Evolutionary conservation across 2,888 invertebrate species (phyloP).

Genomic region (Drosophila pegasa): DNA sequence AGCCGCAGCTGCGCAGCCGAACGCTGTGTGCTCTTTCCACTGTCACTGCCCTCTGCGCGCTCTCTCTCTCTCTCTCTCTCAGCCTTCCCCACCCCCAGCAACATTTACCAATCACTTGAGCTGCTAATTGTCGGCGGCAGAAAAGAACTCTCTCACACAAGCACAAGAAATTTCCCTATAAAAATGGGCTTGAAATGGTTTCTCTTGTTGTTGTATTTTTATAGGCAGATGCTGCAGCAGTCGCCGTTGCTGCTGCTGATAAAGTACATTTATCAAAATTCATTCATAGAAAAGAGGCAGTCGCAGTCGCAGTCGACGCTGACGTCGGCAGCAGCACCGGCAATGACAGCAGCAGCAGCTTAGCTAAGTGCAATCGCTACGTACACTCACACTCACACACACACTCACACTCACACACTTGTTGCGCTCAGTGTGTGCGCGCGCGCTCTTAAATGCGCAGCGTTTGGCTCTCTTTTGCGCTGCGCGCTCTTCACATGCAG

Average conservation of each 20-base stretch:
- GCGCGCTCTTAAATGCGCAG: slow-evolving; percentile 41
- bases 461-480: slow-evolving; percentile 8
- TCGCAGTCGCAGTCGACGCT: slow-evolving; percentile 33
- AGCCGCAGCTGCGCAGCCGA: slow-evolving; percentile 40
- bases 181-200: slow-evolving; percentile 45
- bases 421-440: slow-evolving; percentile 38
- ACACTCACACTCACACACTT: slow-evolving; percentile 22
- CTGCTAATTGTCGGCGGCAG: slow-evolving; percentile 76
- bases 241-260: slow-evolving; percentile 57
- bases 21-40: neutral
- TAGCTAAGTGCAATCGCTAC: slow-evolving; percentile 46
- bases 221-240: slow-evolving; percentile 43
- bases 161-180: slow-evolving; percentile 66
- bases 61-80: neutral
- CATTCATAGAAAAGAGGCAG: slow-evolving; percentile 68
- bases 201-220: slow-evolving; percentile 34
- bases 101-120: slow-evolving; percentile 66
- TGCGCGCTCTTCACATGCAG: neutral
- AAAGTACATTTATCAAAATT: slow-evolving; percentile 79
- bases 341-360: slow-evolving; percentile 29
- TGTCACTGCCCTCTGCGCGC: neutral
- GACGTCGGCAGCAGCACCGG: slow-evolving; percentile 32
- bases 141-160: slow-evolving; percentile 39
- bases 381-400: slow-evolving; percentile 5
- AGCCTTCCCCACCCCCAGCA: neutral